These are phyloP conservation scores for Bryconaethiops microstoma DNA, from an alignment of 2,797 vertebrate genomes.

Conservation along the genomic window DNA sequence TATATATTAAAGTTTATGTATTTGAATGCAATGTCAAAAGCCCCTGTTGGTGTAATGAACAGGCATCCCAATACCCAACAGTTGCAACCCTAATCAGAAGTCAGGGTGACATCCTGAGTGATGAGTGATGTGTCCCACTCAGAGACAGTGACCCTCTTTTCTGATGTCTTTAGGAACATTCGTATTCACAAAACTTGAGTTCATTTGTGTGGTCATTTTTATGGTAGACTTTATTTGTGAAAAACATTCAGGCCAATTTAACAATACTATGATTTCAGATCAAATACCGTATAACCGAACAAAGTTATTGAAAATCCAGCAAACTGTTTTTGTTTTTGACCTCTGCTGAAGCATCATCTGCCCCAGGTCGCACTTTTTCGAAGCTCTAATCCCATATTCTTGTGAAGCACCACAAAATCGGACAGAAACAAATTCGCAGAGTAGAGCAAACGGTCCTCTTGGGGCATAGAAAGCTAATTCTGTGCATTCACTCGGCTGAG, in stretches of 20 bases:
- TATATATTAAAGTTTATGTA: no score
- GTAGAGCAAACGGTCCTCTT: slow-evolving; percentile 14
- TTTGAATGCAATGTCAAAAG: no score
- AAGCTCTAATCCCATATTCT: slow-evolving; percentile 5
- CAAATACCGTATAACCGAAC: slow-evolving; percentile 48
- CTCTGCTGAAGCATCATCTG: slow-evolving; percentile 1
- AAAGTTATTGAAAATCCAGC: slow-evolving; percentile 56
- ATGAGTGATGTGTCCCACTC: background rate
- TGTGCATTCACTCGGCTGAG: slow-evolving; percentile 29
- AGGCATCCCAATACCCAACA: no score
- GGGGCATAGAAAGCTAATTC: slow-evolving; percentile 22
- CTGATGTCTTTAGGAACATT: background rate
- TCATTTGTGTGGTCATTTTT: slow-evolving; percentile 40
- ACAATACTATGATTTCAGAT: slow-evolving; percentile 47
- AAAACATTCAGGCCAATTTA: slow-evolving; percentile 50
- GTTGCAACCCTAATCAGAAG: no score
- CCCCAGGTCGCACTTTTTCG: slow-evolving; percentile 17
- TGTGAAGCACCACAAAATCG: slow-evolving; percentile 14
- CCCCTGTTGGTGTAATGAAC: no score
- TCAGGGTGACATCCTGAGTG: no score
- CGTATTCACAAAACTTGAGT: background rate
- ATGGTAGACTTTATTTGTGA: slow-evolving; percentile 55
- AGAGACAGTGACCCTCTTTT: background rate
- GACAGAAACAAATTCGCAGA: slow-evolving; percentile 26
- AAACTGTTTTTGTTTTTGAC: slow-evolving; percentile 20